phyloP scores from a whole-genome alignment of 2,888 invertebrate genomes.

The Resseliella maxima region DNA sequence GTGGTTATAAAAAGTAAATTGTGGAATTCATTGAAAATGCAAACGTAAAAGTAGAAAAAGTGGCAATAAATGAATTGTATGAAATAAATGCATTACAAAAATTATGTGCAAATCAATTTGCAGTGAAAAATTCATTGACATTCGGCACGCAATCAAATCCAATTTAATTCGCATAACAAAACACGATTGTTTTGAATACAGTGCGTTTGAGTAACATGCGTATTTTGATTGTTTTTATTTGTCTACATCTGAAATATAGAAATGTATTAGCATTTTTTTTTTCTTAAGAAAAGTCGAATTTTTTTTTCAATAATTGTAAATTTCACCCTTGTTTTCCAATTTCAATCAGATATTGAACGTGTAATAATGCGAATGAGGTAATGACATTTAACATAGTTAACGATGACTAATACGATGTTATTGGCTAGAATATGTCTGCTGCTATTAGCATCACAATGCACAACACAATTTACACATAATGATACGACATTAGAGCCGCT shows the following conservation, averaged over 20 bases:
- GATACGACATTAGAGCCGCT: not conserved
- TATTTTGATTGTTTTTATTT: not conserved
- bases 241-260: not conserved
- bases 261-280: constrained; percentile 3
- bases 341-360: not conserved
- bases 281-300: not conserved
- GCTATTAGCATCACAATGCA: constrained; percentile 53
- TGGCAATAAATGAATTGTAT: not conserved
- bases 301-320: not conserved
- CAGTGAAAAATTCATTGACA: not conserved
- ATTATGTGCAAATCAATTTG: not conserved
- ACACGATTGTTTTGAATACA: constrained; percentile 10
- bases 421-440: constrained; percentile 42
- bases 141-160: not conserved
- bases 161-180: not conserved
- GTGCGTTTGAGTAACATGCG: constrained; percentile 47
- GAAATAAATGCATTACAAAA: not conserved
- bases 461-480: not conserved
- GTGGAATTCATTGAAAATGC: not conserved
- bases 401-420: constrained; percentile 55
- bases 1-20: constrained; percentile 32
- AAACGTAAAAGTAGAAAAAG: not conserved
- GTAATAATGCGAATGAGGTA: not conserved
- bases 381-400: not conserved
- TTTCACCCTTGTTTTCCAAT: not conserved